phyloP scores from a whole-genome alignment of 2,888 invertebrate species.

The Allophyes oxyacanthae region DNA sequence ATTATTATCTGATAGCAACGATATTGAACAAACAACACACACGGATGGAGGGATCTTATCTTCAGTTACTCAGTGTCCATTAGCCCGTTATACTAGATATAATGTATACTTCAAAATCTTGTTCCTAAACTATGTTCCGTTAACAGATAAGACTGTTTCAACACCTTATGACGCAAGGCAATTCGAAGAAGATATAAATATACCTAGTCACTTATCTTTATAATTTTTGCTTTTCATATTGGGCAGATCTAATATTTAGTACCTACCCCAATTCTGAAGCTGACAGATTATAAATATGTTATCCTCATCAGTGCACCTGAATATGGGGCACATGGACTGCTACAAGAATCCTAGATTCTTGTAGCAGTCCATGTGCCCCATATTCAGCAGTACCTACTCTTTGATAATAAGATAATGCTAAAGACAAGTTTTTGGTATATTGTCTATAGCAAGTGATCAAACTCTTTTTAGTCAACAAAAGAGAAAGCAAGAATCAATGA shows the following conservation, averaged over 20 bases:
- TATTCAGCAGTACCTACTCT: no score
- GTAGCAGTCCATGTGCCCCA: no score
- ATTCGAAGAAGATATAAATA: conserved; percentile 27
- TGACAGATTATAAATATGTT: no score
- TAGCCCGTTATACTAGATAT: conserved; percentile 44
- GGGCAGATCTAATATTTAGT: neutral
- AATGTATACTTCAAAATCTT: conserved; percentile 47
- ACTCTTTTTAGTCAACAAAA: no score
- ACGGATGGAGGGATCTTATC: conserved; percentile 67
- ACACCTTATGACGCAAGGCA: conserved; percentile 40
- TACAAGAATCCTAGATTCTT: no score
- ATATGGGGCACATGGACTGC: no score
- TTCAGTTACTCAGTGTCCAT: conserved; percentile 34
- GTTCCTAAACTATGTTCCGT: conserved; percentile 50
- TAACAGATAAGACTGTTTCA: conserved; percentile 44
- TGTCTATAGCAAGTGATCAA: no score
- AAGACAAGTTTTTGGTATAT: no score
- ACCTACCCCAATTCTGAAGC: no score
- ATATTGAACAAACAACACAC: conserved; percentile 67
- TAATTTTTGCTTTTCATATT: conserved; percentile 5
- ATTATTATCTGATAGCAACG: conserved; percentile 71
- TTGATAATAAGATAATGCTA: no score
- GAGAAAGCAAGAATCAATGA: no score
- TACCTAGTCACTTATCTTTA: conserved; percentile 6
- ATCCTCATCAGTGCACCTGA: no score